Evolutionary conservation across 2,888 invertebrate species (phyloP), one percentile per base, ranked within the genome.

Genomic region (Lutraria lutraria): DNA sequence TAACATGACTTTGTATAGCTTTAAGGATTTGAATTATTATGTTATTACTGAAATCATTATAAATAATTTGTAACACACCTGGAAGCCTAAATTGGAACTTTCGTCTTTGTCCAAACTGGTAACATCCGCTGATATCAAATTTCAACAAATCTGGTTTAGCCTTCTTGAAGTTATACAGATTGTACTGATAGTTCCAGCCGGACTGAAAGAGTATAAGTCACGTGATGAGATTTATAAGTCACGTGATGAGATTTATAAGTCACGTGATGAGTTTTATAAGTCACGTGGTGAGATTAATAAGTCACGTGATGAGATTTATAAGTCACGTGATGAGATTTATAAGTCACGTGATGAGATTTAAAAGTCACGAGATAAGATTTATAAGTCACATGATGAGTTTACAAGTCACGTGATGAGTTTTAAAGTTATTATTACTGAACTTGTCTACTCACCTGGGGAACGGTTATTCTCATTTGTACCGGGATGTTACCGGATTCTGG

Each of bases 111-210:
- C 91, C 86, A 63, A 92, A 91, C 72, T 88, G 72, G 81, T 93
- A 95, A 53, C 95, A 95, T 0, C 91, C 89, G 80, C 94, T 93
- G 54, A 95, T 92, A 86, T 95, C 95, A 88, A 93, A 95, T 34
- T 89, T 88, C 25, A 94, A 84, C 16, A 94, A 86, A 82, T 94
- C 93, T 15, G 94, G 94, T 34, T 92, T 87, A 4, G 89, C 86
- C 56, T 93, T 92, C 25, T 91, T 90, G 90, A 93, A 95, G 86
- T 94, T 91, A 83, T 93, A 95, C 29, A 94, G 76, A 83, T 95
- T 94, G 84, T 94, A 94, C 79, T 93, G 90, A 63, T 91, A 93
- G 34, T 91, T 87, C 82, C 88, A 88, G 0, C 87, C 81, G 16
- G 53, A 34, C 94, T 94, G 89, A 25, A 90, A 88, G n/a, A 81